A percentile compares a stretch with the other conserved stretches of the same genome.
phyloP scores from a whole-genome alignment of 2,888 invertebrate species.

The Gonocerus acuteangulatus region DNA sequence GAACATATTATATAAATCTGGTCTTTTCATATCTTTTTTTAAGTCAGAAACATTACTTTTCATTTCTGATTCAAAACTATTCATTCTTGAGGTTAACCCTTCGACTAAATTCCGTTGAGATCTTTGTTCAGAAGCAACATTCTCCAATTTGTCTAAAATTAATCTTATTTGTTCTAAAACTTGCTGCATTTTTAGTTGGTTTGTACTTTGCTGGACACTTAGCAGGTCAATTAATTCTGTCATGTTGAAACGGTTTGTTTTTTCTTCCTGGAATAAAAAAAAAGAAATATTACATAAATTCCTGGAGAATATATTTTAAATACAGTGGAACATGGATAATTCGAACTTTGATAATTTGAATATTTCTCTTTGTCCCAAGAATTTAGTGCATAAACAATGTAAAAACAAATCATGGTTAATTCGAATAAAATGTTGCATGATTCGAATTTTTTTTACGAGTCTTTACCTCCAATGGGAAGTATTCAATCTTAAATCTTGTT shows the following conservation, averaged over 20 bases:
- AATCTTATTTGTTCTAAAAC: constrained; percentile 32
- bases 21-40: constrained; percentile 33
- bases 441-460: too few species aligned
- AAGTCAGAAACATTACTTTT: constrained; percentile 29
- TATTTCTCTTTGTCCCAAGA: not conserved
- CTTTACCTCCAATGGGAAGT: too few species aligned
- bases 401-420: too few species aligned
- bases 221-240: constrained; percentile 26
- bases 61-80: constrained; percentile 32
- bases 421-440: too few species aligned
- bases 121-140: constrained; percentile 25
- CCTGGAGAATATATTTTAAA: not conserved
- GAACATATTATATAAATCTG: constrained; percentile 35
- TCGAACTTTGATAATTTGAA: too few species aligned
- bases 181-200: constrained; percentile 31
- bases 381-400: too few species aligned
- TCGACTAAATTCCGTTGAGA: constrained; percentile 27
- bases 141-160: constrained; percentile 30
- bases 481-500: too few species aligned
- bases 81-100: constrained; percentile 28
- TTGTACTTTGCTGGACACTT: constrained; percentile 25
- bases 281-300: not conserved
- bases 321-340: too few species aligned
- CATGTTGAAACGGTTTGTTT: constrained; percentile 13
- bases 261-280: constrained; percentile 17